A percentile compares a stretch with the other conserved stretches of the same genome.
These are phyloP conservation scores for Agrilus mali DNA, from an alignment of 2,888 invertebrate genomes.

Conservation along the genomic window DNA sequence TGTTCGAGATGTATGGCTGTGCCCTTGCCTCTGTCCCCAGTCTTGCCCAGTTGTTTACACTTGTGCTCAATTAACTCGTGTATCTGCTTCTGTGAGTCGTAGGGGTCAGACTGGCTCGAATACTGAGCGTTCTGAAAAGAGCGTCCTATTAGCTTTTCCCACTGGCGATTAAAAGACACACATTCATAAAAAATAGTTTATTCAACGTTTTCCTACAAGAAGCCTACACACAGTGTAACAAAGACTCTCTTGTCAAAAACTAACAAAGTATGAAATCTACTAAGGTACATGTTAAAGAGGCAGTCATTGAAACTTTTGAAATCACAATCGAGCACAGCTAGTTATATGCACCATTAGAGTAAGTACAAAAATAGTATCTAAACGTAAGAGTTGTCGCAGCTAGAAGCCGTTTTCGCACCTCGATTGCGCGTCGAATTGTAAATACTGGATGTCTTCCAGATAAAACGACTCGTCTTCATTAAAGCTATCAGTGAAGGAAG, in stretches of 20 bases:
- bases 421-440: constrained; percentile 28
- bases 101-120: constrained; percentile 24
- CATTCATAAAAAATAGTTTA: no score
- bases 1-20: constrained; percentile 63
- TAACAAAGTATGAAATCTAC: constrained; percentile 10
- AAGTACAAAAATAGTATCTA: no score
- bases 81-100: constrained; percentile 36
- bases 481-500: constrained; percentile 38
- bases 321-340: constrained; percentile 24
- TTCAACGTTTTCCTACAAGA: no score
- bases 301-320: constrained; percentile 27
- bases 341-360: constrained; percentile 1
- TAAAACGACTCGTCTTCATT: constrained; percentile 20
- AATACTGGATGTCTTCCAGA: constrained; percentile 26
- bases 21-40: constrained; percentile 50
- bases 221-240: not conserved
- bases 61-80: constrained; percentile 50
- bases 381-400: not conserved
- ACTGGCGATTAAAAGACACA: not conserved
- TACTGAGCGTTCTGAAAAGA: constrained; percentile 29
- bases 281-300: constrained; percentile 22
- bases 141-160: constrained; percentile 15
- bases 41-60: constrained; percentile 48
- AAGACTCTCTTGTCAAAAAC: constrained; percentile 6
- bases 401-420: constrained; percentile 16